These are phyloP conservation scores for Chrosomus eos DNA, from an alignment of 2,797 vertebrate genomes.

Conservation along the genomic window DNA sequence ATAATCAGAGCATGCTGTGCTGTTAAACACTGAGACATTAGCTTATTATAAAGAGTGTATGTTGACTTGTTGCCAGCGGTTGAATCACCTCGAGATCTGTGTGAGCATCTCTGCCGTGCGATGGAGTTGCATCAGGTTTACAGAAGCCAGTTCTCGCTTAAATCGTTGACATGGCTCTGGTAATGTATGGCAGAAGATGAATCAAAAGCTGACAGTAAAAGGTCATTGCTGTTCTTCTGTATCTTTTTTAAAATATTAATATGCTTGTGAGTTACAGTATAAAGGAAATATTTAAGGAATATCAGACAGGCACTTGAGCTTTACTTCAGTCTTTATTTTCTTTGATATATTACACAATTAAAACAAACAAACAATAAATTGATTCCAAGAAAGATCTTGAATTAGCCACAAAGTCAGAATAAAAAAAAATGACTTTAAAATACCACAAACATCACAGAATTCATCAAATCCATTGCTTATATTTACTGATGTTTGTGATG, in stretches of 20 bases:
- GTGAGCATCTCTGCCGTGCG: not conserved
- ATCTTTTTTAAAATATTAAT: not conserved
- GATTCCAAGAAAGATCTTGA: not conserved
- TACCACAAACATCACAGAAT: not conserved
- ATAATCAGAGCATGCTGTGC: slow-evolving; percentile 5
- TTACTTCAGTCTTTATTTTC: not conserved
- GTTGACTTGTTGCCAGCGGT: slow-evolving; percentile 6
- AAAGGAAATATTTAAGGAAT: slow-evolving; percentile 2
- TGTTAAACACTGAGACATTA: slow-evolving; percentile 1
- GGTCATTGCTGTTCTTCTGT: not conserved
- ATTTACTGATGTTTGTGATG: not conserved
- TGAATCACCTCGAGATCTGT: slow-evolving; percentile 13
- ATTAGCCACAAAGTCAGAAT: not conserved
- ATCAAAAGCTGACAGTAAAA: not conserved
- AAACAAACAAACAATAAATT: not conserved
- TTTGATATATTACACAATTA: not conserved
- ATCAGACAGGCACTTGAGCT: not conserved
- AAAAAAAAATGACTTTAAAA: not conserved
- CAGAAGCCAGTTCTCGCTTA: not conserved
- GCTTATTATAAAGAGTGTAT: slow-evolving; percentile 7
- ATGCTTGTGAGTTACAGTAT: not conserved
- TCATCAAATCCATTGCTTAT: not conserved
- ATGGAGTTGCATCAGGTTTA: slow-evolving; percentile 11
- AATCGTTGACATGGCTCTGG: not conserved
- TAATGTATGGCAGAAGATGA: slow-evolving; percentile 5